Conservation (phyloP, 92 coral and sea anemone species). For the Siderastrea radians region DNA sequence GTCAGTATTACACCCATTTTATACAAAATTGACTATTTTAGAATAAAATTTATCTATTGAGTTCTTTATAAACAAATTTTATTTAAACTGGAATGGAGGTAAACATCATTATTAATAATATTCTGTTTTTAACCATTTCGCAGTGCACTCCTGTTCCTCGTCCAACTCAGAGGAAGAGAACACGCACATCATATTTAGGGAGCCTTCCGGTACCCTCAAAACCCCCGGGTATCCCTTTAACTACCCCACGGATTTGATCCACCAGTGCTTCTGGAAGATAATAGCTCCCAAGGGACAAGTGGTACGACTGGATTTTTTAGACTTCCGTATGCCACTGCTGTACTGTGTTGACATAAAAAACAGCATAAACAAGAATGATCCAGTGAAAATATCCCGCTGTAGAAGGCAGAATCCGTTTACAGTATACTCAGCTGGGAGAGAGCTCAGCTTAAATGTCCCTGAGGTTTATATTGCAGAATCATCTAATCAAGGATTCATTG, state of each 20-base stretch:
- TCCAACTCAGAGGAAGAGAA: conserved; percentile 31
- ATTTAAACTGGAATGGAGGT: not conserved
- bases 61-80: too few relatives aligned
- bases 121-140: not conserved
- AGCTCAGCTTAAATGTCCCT: not conserved
- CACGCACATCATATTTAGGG: conserved; percentile 34
- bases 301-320: conserved; percentile 46
- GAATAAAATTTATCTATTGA: too few relatives aligned
- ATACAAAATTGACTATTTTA: too few relatives aligned
- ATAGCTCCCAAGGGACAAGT: conserved; percentile 55
- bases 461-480: not conserved
- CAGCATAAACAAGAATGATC: not conserved
- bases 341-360: not conserved
- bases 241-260: conserved; percentile 30
- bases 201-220: conserved; percentile 45
- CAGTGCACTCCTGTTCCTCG: conserved; percentile 45
- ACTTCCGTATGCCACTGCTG: conserved; percentile 6
- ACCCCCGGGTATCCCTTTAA: conserved; percentile 67
- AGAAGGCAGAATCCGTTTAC: not conserved
- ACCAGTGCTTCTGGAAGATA: conserved; percentile 58
- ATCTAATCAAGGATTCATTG: conserved; percentile 33
- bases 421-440: conserved; percentile 24
- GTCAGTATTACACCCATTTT: too few relatives aligned
- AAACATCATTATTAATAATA: not conserved
- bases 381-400: not conserved